Evolutionary conservation across 2,888 invertebrate genomes (phyloP).

Genomic region (Synergus japonicus): DNA sequence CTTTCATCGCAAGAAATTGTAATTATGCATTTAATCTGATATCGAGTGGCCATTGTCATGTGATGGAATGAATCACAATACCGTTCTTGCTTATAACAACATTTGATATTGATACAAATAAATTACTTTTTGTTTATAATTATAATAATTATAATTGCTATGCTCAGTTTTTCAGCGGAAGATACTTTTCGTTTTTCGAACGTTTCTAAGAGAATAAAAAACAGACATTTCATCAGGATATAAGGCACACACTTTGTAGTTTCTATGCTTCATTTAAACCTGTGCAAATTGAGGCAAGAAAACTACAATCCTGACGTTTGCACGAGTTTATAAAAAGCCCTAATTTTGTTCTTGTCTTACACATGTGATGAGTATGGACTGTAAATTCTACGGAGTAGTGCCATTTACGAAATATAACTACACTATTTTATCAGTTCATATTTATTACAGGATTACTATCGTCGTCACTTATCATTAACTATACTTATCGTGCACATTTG

Average conservation of each 20-base stretch:
- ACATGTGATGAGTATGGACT: slow-evolving; percentile 40
- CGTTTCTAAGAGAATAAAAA: slow-evolving; percentile 6
- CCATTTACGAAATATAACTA: slow-evolving; percentile 43
- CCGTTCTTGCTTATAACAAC: slow-evolving; percentile 13
- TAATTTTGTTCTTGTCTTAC: slow-evolving; percentile 45
- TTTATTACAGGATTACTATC: slow-evolving; percentile 26
- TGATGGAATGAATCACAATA: slow-evolving; percentile 18
- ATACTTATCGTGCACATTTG: slow-evolving; percentile 30
- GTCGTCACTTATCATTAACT: slow-evolving; percentile 19
- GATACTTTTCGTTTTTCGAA: not conserved
- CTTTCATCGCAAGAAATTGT: slow-evolving; percentile 8
- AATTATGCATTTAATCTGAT: not conserved
- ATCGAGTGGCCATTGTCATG: not conserved
- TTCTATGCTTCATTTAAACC: slow-evolving; percentile 9
- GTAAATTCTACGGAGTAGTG: slow-evolving; percentile 43
- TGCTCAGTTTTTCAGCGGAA: slow-evolving; percentile 18
- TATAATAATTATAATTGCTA: slow-evolving; percentile 43
- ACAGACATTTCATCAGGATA: slow-evolving; percentile 34
- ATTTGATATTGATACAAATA: slow-evolving; percentile 49
- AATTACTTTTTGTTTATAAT: slow-evolving; percentile 46
- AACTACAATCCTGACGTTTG: not conserved
- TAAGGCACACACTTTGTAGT: slow-evolving; percentile 22
- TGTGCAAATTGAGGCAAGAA: slow-evolving; percentile 32
- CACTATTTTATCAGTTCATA: slow-evolving; percentile 29
- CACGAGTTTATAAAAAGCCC: slow-evolving; percentile 43